These are phyloP conservation scores for Anableps anableps DNA, from an alignment of 2,797 vertebrate genomes.

Conservation along the genomic window DNA sequence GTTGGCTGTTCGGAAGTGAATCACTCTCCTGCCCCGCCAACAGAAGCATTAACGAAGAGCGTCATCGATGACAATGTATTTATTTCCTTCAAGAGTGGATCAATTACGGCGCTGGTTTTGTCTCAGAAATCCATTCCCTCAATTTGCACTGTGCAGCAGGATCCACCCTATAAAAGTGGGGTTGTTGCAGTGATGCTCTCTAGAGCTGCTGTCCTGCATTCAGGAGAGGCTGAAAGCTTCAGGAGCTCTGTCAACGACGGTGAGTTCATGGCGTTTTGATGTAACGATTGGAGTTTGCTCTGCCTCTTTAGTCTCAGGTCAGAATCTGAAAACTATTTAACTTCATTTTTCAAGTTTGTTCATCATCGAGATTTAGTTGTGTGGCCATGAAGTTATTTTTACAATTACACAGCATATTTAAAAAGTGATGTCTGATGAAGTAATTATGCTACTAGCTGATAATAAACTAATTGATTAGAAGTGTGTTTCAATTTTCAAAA, in stretches of 20 bases:
- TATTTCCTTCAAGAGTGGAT: conserved; percentile 62
- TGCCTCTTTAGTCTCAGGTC: neutral
- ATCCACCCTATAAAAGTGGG: conserved; percentile 56
- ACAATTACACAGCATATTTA: neutral
- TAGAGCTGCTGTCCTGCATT: conserved; percentile 23
- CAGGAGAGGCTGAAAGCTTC: neutral
- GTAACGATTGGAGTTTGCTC: neutral
- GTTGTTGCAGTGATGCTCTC: conserved; percentile 16
- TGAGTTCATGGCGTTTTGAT: conserved; percentile 18
- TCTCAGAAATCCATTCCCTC: conserved; percentile 64
- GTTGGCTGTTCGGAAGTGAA: conserved; percentile 45
- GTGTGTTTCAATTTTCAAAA: no score
- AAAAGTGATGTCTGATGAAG: neutral
- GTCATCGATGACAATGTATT: conserved; percentile 62
- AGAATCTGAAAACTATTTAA: neutral
- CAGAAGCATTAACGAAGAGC: conserved; percentile 58
- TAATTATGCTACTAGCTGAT: neutral
- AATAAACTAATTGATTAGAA: no score
- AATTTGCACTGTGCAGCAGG: conserved; percentile 42
- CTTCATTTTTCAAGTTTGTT: neutral
- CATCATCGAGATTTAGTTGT: neutral
- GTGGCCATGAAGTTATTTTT: neutral
- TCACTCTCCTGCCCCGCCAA: conserved; percentile 39
- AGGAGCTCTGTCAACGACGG: conserved; percentile 10
- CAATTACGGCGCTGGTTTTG: conserved; percentile 61